Evolutionary conservation across 1,140 invertebrate species (phyloP), one percentile per base, ranked within the genome.

Genomic region (Whitmania pigra): DNA sequence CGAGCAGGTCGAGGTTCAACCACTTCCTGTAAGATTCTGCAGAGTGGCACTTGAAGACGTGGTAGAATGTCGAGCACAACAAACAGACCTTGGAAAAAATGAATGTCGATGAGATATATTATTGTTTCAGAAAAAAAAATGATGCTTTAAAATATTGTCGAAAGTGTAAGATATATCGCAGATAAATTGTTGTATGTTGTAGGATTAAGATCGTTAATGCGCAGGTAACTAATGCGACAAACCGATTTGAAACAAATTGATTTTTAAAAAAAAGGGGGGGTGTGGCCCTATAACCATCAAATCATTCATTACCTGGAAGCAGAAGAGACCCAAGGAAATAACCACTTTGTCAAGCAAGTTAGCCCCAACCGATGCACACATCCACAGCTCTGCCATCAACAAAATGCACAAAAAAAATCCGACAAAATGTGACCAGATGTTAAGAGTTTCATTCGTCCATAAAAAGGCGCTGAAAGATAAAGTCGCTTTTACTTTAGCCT

Each of bases 391-490:
- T 94, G 92, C 76, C 13, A 92, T 90, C 68, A 95, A 82, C 25
- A 87, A 87, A 25, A 91, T 82, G 76, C 97, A 92, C 15, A 95
- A 82, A 78, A 93, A 87, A 85, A 93, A 95, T 13, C 93, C 93
- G 74, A 93, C 87, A 75, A 97, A 85, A 82, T 97, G 94, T 71
- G 90, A 93, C 94, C 94, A 97, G 78, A 97, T 95, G 78, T 97
- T 97, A 75, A 97, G 87, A 5, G 93, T 96, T 82, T 97, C 94
- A 79, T 97, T 97, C 22, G 90, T 94, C 92, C 93, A 93, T 87
- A 92, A 91, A 83, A 95, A 94, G 78, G 94, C 86, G 79, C 93
- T 93, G 78, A 53, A 79, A 78, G 70, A 31, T 18, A n/a, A n/a
- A 73, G 74, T 69, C 53, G 4, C 29, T 27, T 36, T n/a, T 55